Conservation (phyloP, 2,113 vertebrate genomes). For the Oplegnathus fasciatus region DNA sequence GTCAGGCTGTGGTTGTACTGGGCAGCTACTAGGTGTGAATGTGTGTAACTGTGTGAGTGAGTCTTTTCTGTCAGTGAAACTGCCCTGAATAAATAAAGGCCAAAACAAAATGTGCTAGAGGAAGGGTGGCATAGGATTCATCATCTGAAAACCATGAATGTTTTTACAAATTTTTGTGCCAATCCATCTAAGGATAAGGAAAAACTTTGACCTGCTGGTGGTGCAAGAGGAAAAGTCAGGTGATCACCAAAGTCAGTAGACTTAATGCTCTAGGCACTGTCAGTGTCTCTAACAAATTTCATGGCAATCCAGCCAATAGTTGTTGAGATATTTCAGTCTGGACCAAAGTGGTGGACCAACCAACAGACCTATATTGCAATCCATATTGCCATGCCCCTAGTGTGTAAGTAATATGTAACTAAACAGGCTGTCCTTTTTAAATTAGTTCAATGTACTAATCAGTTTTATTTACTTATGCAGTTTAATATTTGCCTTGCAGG, state of each 20-base stretch:
- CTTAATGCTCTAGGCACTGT: background rate
- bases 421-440: background rate
- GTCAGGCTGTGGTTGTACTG: background rate
- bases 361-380: background rate
- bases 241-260: background rate
- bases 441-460: background rate
- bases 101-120: background rate
- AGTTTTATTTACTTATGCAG: constrained; percentile 8
- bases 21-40: background rate
- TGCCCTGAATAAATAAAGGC: background rate
- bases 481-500: constrained; percentile 21
- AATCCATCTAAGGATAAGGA: background rate
- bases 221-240: background rate
- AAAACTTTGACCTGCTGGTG: background rate
- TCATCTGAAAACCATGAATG: background rate
- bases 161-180: background rate
- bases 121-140: background rate
- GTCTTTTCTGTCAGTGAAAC: background rate
- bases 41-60: background rate
- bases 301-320: background rate
- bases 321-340: background rate
- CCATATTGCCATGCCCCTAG: background rate
- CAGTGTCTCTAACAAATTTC: background rate
- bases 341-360: background rate
- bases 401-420: background rate